Evolutionary conservation across 2,888 invertebrate genomes (phyloP).

Genomic region (Diaperis boleti): DNA sequence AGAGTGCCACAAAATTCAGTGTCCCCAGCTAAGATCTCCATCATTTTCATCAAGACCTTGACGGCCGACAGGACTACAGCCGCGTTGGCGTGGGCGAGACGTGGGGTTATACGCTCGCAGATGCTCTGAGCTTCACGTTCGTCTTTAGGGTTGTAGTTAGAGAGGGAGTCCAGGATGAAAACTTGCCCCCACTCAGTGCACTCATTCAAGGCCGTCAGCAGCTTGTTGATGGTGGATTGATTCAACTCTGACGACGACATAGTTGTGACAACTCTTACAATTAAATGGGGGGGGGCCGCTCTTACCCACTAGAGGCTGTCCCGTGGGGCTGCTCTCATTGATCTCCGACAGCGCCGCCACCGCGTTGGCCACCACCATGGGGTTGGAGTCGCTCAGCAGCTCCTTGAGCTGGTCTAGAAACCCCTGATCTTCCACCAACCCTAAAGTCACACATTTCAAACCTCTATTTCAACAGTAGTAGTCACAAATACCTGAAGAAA

Average conservation of each 20-base stretch:
- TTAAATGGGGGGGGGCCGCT: too few species aligned
- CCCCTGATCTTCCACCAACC: slow-evolving; percentile 82
- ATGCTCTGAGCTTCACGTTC: slow-evolving; percentile 98
- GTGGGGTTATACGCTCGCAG: slow-evolving; percentile 96
- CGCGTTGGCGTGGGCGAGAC: slow-evolving; percentile 98
- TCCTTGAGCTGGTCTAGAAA: slow-evolving; percentile 98
- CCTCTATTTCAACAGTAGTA: too few species aligned
- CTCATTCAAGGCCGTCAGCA: slow-evolving; percentile 97
- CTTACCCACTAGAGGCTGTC: slow-evolving; percentile 92
- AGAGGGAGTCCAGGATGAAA: slow-evolving; percentile 96
- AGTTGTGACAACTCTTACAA: too few species aligned
- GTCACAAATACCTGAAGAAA: slow-evolving; percentile 74
- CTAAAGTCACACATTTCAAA: slow-evolving; percentile 46
- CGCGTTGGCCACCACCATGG: slow-evolving; percentile 99
- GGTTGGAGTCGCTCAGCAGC: slow-evolving; percentile 97
- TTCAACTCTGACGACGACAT: slow-evolving; percentile 88
- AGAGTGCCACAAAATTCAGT: slow-evolving; percentile 94
- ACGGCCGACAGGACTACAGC: slow-evolving; percentile 99
- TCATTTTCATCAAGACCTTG: slow-evolving; percentile 97
- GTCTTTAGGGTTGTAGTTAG: slow-evolving; percentile 97
- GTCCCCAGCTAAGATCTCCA: slow-evolving; percentile 96
- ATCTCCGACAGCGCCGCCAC: slow-evolving; percentile 99
- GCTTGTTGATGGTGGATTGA: slow-evolving; percentile 96
- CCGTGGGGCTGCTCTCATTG: slow-evolving; percentile 95
- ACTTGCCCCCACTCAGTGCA: slow-evolving; percentile 99